A percentile compares a stretch with the other conserved stretches of the same genome.
These are phyloP conservation scores for Parochlus steinenii DNA, from an alignment of 2,888 invertebrate species.

Conservation along the genomic window DNA sequence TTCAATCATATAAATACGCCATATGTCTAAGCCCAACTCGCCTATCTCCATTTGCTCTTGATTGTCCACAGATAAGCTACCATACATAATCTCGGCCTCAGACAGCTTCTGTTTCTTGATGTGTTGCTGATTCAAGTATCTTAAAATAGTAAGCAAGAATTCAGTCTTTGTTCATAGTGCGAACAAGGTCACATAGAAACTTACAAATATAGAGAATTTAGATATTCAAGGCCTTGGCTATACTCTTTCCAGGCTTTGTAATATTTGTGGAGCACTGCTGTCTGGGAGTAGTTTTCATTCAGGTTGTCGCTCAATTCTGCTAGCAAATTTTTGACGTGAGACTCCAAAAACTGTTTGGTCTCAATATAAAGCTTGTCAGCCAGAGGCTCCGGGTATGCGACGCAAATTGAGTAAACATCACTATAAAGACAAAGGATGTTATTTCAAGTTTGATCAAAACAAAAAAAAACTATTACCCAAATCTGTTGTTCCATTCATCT, in stretches of 20 bases:
- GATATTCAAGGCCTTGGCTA: constrained; percentile 74
- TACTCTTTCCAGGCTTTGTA: constrained; percentile 81
- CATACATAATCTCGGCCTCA: constrained; percentile 85
- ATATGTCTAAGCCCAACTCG: constrained; percentile 61
- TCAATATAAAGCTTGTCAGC: constrained; percentile 81
- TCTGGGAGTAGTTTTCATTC: constrained; percentile 12
- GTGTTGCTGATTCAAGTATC: constrained; percentile 82
- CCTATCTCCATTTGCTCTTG: constrained; percentile 72
- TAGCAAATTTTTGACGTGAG: constrained; percentile 46
- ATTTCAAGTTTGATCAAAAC: constrained; percentile 2
- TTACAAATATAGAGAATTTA: constrained; percentile 63
- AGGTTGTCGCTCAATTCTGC: constrained; percentile 4
- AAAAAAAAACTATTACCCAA: constrained; percentile 29
- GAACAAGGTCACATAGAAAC: constrained; percentile 5
- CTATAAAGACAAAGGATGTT: constrained; percentile 28
- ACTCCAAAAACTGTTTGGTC: constrained; percentile 77
- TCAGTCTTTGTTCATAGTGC: constrained; percentile 4
- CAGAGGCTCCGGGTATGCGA: constrained; percentile 88
- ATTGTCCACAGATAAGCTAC: constrained; percentile 44
- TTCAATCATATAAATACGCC: constrained; percentile 67
- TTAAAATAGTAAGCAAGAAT: constrained; percentile 28
- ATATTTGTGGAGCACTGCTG: constrained; percentile 52
- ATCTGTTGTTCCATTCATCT: constrained; percentile 81
- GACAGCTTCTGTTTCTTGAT: constrained; percentile 81
- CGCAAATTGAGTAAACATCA: constrained; percentile 92